Conservation (phyloP, 2,113 vertebrate species). For the Rhinogobius similis region DNA sequence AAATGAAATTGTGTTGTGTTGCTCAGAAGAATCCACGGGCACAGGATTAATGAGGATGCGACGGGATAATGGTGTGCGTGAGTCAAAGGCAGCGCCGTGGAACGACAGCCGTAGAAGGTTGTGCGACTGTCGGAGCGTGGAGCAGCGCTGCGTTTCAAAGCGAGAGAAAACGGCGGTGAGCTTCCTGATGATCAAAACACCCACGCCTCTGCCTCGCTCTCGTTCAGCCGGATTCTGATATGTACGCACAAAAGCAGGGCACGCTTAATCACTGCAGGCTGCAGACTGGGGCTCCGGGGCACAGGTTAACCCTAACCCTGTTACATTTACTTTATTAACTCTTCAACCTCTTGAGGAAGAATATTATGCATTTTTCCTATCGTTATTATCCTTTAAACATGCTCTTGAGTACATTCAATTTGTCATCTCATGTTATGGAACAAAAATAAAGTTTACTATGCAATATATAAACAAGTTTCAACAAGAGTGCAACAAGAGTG, state of each 20-base stretch:
- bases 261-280: neutral
- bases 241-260: neutral
- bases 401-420: too few relatives aligned
- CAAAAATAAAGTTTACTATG: too few relatives aligned
- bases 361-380: too few relatives aligned
- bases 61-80: neutral
- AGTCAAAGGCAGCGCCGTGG: neutral
- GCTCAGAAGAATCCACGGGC: neutral
- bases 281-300: neutral
- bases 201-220: neutral
- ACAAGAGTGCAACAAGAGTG: too few relatives aligned
- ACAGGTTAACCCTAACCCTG: too few relatives aligned
- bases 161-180: conserved; percentile 1
- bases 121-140: conserved; percentile 10
- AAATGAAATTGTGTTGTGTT: neutral
- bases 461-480: too few relatives aligned
- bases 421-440: too few relatives aligned
- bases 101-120: neutral
- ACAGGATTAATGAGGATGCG: conserved; percentile 1
- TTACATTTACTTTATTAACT: too few relatives aligned
- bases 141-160: neutral
- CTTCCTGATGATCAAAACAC: conserved; percentile 18
- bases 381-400: too few relatives aligned
- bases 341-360: too few relatives aligned
- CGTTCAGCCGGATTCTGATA: neutral